Base-by-base conservation (phyloP, 2,797 vertebrate genomes). In the Diplodus sargus region DNA sequence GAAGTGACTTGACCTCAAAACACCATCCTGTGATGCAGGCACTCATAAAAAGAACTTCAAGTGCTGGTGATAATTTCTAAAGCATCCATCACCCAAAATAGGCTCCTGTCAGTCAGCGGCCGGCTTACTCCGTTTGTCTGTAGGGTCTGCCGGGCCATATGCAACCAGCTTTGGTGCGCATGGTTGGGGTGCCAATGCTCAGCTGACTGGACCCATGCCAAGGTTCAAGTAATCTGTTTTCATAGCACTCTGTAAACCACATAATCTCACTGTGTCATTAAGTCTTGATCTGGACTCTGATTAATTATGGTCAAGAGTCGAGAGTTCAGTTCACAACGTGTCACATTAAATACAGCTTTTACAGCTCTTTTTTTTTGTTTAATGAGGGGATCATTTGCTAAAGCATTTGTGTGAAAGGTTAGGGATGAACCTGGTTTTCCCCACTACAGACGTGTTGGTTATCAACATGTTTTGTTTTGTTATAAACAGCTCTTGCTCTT, bases 221-320 rank as follows among this genome's bases (percentile, higher is more conserved):
- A 78, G 18, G 79, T 77, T 83, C 80, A 13, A 80, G 74, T 88
- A 78, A 90, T 90, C 87, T 71, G 85, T 88, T 89, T 86, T 70
- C 79, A 84, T 45, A 65, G 84, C 68, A 22, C 69, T 79, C 77
- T 79, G 18, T 91, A 81, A 89, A 84, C 80, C 83, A 73, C 83
- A 81, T 64, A 87, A 80, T 71, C 83, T 76, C 80, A 72, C 18
- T 51, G 73, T 85, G 81, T 84, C 78, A 76, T 84, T 71, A 78
- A 65, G 66, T 76, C 43, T 82, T 43, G 60, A 85, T 81, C 73
- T 73, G 67, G 79, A 63, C 45, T 23, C 74, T 84, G 23, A 76
- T 86, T 85, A 85, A 85, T 72, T 16, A n/a, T 47, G 49, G 42
- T 54, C 17, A 25, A 11, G 2, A 30, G 23, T 51, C 52, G 66